phyloP scores from a whole-genome alignment of 2,797 vertebrate genomes.

The Schizothorax lantsangensis region DNA sequence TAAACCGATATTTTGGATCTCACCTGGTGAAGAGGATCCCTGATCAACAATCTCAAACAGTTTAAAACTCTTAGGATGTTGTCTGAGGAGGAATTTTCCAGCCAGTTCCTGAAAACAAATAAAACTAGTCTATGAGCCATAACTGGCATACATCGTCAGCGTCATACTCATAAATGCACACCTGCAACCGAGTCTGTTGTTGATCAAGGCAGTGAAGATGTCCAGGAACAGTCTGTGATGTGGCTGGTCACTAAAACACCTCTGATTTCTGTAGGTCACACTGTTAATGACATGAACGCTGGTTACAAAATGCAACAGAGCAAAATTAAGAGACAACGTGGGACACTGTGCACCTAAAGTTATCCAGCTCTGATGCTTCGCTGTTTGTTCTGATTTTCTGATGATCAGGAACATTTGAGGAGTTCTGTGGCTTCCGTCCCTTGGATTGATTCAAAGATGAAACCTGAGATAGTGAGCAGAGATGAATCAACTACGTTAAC shows the following conservation, averaged over 20 bases:
- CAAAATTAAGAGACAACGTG: neutral
- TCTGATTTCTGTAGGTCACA: conserved; percentile 85
- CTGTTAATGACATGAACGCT: conserved; percentile 64
- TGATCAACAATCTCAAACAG: conserved; percentile 87
- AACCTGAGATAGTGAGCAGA: neutral
- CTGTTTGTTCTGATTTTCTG: conserved; percentile 68
- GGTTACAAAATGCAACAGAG: neutral
- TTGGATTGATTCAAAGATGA: conserved; percentile 54
- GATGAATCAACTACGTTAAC: neutral
- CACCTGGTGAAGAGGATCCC: conserved; percentile 87
- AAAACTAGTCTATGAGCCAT: conserved; percentile 5
- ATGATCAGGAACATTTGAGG: conserved; percentile 65
- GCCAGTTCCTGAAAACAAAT: conserved; percentile 80
- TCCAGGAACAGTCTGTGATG: conserved; percentile 82
- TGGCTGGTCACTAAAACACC: conserved; percentile 84
- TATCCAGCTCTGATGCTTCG: conserved; percentile 87
- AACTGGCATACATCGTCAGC: neutral
- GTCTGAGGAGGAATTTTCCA: conserved; percentile 77
- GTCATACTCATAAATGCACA: conserved; percentile 62
- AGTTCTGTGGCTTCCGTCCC: conserved; percentile 67
- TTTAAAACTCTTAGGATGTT: conserved; percentile 85
- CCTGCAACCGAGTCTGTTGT: conserved; percentile 87
- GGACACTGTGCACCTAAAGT: conserved; percentile 82
- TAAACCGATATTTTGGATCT: conserved; percentile 31
- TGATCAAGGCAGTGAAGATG: conserved; percentile 83